A percentile compares a stretch with the other conserved stretches of the same genome.
Evolutionary conservation across 2,113 vertebrate genomes (phyloP).

Genomic region (Guaruba guarouba): DNA sequence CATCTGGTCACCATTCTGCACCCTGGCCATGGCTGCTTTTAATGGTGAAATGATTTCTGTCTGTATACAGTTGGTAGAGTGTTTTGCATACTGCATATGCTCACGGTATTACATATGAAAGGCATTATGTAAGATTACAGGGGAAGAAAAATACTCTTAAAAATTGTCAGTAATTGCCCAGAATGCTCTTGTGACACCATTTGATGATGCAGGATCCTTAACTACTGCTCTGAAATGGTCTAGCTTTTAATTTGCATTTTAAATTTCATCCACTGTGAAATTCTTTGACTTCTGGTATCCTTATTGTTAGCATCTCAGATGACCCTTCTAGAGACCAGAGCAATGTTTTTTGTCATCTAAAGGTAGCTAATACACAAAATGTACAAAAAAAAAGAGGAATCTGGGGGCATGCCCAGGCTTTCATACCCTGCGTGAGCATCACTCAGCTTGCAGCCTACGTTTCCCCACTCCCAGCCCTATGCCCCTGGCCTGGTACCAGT

Average conservation of each 20-base stretch:
- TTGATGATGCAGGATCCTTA: conserved; percentile 7
- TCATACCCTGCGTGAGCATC: neutral
- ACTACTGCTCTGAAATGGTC: neutral
- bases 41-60: conserved; percentile 51
- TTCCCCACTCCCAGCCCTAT: rapidly evolving
- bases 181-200: conserved; percentile 55
- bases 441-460: rapidly evolving
- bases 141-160: conserved; percentile 51
- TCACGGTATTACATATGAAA: conserved; percentile 62
- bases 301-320: neutral
- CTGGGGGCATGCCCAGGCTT: neutral
- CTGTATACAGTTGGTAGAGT: conserved; percentile 39
- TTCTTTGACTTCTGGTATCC: neutral
- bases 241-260: neutral
- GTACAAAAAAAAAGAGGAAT: neutral
- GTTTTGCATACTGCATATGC: conserved; percentile 36
- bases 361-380: neutral
- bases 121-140: conserved; percentile 63
- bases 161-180: conserved; percentile 51
- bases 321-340: neutral
- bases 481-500: neutral
- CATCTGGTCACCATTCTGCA: conserved; percentile 68
- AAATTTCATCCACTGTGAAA: neutral
- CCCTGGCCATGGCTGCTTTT: conserved; percentile 11
- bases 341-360: neutral